Evolutionary conservation across 2,888 invertebrate genomes (phyloP).

Genomic region (Scaptomyza flava): DNA sequence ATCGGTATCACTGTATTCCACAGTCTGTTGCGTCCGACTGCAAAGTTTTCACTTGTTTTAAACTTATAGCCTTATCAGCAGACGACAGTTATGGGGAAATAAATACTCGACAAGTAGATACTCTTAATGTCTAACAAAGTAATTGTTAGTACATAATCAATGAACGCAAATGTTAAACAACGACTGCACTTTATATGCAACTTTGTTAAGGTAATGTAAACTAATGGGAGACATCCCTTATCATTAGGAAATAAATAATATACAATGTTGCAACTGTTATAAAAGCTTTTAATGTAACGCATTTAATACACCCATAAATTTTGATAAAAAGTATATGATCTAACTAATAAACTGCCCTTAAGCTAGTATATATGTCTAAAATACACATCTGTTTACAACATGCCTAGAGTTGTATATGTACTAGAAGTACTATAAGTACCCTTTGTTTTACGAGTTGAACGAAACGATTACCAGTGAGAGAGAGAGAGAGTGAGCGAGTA

Average conservation of each 20-base stretch:
- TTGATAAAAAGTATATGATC: neutral
- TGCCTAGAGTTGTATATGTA: conserved; percentile 4
- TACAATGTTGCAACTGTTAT: no score
- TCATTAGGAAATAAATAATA: no score
- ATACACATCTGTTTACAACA: conserved; percentile 5
- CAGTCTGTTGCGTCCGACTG: no score
- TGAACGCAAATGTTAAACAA: neutral
- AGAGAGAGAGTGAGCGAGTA: conserved; percentile 6
- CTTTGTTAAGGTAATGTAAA: no score
- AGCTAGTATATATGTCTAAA: conserved; percentile 5
- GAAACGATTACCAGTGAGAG: conserved; percentile 40
- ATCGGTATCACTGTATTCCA: no score
- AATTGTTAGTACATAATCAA: neutral
- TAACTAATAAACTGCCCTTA: conserved; percentile 23
- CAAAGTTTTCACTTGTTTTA: no score
- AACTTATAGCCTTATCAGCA: conserved; percentile 42
- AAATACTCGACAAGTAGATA: conserved; percentile 17
- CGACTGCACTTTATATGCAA: neutral
- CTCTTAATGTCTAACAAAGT: conserved; percentile 5
- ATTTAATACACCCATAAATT: neutral
- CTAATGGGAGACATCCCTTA: no score
- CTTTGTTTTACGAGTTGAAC: conserved; percentile 45
- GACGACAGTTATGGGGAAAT: neutral
- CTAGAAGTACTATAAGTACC: conserved; percentile 3
- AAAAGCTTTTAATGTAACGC: no score